These are phyloP conservation scores for Pammene fasciana DNA, from an alignment of 2,888 invertebrate species.

Conservation along the genomic window DNA sequence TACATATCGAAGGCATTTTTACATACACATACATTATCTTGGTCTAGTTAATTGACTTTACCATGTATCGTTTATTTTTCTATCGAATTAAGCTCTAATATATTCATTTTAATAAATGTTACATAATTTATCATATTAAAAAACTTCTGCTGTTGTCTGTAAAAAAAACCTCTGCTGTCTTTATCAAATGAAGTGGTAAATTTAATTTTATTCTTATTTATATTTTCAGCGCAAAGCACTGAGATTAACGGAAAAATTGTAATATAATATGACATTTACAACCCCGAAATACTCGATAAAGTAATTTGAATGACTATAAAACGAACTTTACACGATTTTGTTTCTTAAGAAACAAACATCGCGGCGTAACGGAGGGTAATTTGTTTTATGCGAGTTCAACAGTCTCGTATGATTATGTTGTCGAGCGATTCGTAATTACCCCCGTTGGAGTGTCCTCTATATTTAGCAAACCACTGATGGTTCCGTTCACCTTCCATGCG, in stretches of 20 bases:
- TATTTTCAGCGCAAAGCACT: too few species aligned
- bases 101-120: too few species aligned
- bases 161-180: too few species aligned
- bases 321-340: conserved; percentile 12
- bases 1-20: too few species aligned
- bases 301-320: conserved; percentile 25
- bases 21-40: too few species aligned
- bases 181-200: too few species aligned
- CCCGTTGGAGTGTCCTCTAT: conserved; percentile 62
- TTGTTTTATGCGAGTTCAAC: conserved; percentile 40
- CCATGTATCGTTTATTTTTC: too few species aligned
- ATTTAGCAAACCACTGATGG: conserved; percentile 72
- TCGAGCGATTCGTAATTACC: conserved; percentile 61
- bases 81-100: too few species aligned
- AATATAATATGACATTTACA: conserved; percentile 8
- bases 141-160: too few species aligned
- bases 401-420: conserved; percentile 41
- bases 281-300: conserved; percentile 14
- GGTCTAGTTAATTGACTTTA: too few species aligned
- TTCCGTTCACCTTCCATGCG: conserved; percentile 69
- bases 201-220: too few species aligned
- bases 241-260: neutral
- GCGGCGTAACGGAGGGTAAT: conserved; percentile 17
- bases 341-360: conserved; percentile 34
- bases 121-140: too few species aligned